Evolutionary conservation across 2,113 vertebrate species (phyloP).

Genomic region (Acrocephalus arundinaceus): DNA sequence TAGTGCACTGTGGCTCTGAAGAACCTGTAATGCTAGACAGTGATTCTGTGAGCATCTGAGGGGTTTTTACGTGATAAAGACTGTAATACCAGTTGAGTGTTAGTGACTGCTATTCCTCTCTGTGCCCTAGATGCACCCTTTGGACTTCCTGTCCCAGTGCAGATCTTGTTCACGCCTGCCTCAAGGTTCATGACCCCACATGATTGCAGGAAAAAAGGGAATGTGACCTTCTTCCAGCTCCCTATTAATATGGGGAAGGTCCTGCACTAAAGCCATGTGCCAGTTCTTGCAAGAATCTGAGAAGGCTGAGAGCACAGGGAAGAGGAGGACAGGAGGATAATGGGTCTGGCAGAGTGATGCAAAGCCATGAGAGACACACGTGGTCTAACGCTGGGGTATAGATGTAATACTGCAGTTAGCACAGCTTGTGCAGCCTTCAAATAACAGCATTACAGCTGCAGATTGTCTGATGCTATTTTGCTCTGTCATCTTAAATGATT

Average conservation of each 20-base stretch:
- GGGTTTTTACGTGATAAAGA: rapidly evolving
- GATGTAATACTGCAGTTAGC: background rate
- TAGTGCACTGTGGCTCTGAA: background rate
- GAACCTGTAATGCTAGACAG: background rate
- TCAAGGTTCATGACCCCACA: background rate
- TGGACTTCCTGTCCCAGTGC: background rate
- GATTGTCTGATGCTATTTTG: background rate
- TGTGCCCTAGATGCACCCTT: background rate
- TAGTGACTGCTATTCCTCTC: background rate
- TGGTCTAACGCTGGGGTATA: background rate
- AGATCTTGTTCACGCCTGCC: background rate
- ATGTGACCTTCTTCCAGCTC: background rate
- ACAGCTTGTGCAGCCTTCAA: rapidly evolving
- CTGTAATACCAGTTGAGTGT: background rate
- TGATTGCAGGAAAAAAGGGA: background rate
- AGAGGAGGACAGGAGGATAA: background rate
- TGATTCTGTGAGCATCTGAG: background rate
- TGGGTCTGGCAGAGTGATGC: background rate
- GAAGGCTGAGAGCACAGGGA: background rate
- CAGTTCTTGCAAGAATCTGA: background rate
- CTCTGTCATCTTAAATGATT: background rate
- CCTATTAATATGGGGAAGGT: background rate
- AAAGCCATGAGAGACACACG: background rate
- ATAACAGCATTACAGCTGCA: background rate
- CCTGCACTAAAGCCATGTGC: background rate